Evolutionary conservation across 1,140 invertebrate species (phyloP), one percentile per base, ranked within the genome.

Genomic region (Drosophila baimaii): DNA sequence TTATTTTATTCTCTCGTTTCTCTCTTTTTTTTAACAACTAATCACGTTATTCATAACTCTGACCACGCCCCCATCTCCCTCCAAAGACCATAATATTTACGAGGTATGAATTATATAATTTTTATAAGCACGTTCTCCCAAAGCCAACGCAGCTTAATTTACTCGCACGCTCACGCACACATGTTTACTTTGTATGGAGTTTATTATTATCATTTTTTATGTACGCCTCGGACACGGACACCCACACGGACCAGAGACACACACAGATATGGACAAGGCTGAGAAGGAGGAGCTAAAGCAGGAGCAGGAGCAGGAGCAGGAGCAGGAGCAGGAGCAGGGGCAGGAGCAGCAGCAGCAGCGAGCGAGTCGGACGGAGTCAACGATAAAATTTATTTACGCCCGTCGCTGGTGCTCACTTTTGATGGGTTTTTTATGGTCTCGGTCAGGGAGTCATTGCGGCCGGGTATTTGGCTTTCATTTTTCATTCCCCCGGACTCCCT

Each of bases 121-220:
- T 84, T 84, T 84, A 84, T 89, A 84, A 80, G 84, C 84, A 89
- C 85, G 77, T 88, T 74, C 8, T 37, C 43, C 64, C 70, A 61
- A 73, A 76, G 76, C 58, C 57, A 77, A 73, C 59, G 72, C 64
- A 75, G 77, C 80, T 78, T 89, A 81, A 89, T 89, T 89, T 84
- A 89, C 84, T 81, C 84, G 58, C 79, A 88, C 83, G 76, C 83
- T 73, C 83, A 88, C 83, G 65, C 83, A 88, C 79, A 88, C 76
- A 88, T 88, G 79, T 89, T 89, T 83, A 89, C 77, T 77, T 89
- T 89, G 84, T 88, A 77, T 89, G 64, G 79, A 83, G 79, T 89
- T 88, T 89, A 83, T 89, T 88, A 88, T 88, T 80, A 88, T 89
- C 83, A 88, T 88, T 88, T 88, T 88, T 88, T 89, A 88, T 88